Base-by-base conservation (phyloP, 2,797 vertebrate genomes). In the Lepus oiostolus region DNA sequence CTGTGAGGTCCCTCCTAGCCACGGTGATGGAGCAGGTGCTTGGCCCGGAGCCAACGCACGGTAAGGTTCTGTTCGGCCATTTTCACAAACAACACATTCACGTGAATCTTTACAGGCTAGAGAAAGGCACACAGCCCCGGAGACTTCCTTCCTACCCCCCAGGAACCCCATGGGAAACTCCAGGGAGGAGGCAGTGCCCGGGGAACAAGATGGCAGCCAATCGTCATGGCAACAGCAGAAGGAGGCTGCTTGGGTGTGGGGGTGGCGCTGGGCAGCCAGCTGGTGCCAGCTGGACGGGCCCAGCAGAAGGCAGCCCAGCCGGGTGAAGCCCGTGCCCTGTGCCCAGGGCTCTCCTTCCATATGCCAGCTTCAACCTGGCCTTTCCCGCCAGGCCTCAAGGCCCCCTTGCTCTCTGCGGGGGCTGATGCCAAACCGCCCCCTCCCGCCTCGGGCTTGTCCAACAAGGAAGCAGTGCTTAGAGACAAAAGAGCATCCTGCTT, bases 231-330 rank as follows among this genome's bases (percentile, higher is more conserved):
- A 96, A 97, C 96, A 38, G 50, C 88, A 62, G 72, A 35, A 84
- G 75, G 94, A 79, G 93, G 52, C 90, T 80, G 80, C 91, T 47
- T 92, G 93, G 92, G 62, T 89, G 95, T 62, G 85, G 96, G 95
- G 96, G 93, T 26, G 14, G 96, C 35, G 62, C 93, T 10, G 75
- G 83, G 38, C 81, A 90, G 90, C 87, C 97, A 97, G 97, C 96
- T 96, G 95, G 97, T 96, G 93, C 96, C 95, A 94, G 97, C 94
- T 96, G 97, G 96, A 96, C 92, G 85, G 70, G 65, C 67, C 94
- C 94, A 58, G 92, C 95, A 96, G 97, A 97, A 95, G 94, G 96
- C 71, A 95, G 88, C 93, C 93, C 75, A 79, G 93, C 88, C 22
- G 52, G 88, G 93, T 38, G 88, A 96, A 67, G 80, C 96, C 85